Evolutionary conservation across 1,140 invertebrate species (phyloP), one percentile per base, ranked within the genome.

Genomic region (Whitmania pigra): DNA sequence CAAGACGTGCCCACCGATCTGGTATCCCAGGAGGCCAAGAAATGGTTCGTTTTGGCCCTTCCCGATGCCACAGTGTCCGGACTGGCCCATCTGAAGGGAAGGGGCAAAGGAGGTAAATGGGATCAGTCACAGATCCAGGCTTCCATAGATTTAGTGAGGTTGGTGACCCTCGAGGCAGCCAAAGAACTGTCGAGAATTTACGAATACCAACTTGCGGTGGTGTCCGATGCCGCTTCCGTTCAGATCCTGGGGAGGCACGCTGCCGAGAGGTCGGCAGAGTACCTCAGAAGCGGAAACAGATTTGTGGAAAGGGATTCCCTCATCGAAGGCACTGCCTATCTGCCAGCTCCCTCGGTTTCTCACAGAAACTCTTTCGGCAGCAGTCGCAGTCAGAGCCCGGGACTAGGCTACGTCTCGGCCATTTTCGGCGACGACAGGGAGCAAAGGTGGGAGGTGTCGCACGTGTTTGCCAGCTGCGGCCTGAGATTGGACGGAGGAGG

Each of bases 171-270:
- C 22, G 73, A 74, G 53, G 71, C 57, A 11, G 71, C 70, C 18
- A 57, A 69, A 22, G 73, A 74, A 53, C n/a, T 74, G 36, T 43
- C 73, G 71, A 57, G 73, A 43, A 72, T 74, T 20, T 74, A 53
- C 49, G 73, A 74, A 43, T 74, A 74, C 54, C 73, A 74, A 53
- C 40, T 74, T 20, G 71, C 36, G 9, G 53, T 74, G 43, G 22
- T 74, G 20, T 27, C 29, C 11, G 73, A 72, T 7, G 57, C 25
- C 11, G 29, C 57, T 5, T 31, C 73, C 25, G 54, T 74, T 7
- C 29, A 55, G 25, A 13, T 72, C 29, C 60, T 74, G 18, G 73
- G 69, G 2, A 53, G 49, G 6, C 73, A 74, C 27, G 73, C 73
- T 0, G 70, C 69, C 40, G 70, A 67, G 11, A 71, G 73, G 13